Base-by-base conservation (phyloP, 2,113 vertebrate genomes). In the Nothobranchius furzeri region DNA sequence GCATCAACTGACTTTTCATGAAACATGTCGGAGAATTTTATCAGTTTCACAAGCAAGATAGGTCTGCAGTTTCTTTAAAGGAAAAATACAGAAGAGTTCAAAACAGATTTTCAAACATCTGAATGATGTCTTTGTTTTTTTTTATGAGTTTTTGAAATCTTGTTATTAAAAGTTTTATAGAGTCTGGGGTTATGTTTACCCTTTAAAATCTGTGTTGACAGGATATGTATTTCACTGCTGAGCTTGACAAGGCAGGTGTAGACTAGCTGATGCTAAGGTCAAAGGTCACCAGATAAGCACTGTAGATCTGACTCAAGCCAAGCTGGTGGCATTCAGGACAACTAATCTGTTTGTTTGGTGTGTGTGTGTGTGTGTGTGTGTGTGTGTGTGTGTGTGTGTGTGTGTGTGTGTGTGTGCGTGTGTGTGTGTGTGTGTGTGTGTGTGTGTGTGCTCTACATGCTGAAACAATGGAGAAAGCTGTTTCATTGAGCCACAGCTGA, bases 271-370 rank as follows among this genome's bases (percentile, higher is more conserved):
- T 67, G 65, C 47, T 68, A 13, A 78, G 77, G 66, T 81, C 68
- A 83, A 75, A 84, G 82, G 85, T 82, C 73, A 73, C 20, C 59
- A 72, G 80, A 81, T 85, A 87, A 85, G 67, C 73, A 69, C 66
- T 9, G 54, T 76, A 75, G 63, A 82, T 68, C 71, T 61, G 64
- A 68, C 57, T 82, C 60, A 66, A 59, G 60, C 67, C 78, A 71
- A 64, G 60, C 61, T 64, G 70, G 63, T 83, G 73, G 58, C 73
- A 76, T 73, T 84, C 77, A 64, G 47, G 47, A 78, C 64, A 54
- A 20, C 78, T 82, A 85, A 89, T 84, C 85, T 85, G 84, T 83
- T 81, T 88, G 83, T 86, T 83, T 85, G 71, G 70, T 70, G 65
- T 52, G 62, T 24, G 42, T 43, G 36, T 57, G 65, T 52, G 62